Percentiles rank a stretch among this genome's conserved stretches.
Evolutionary conservation across 2,113 vertebrate genomes (phyloP).

Genomic region (Callithrix jacchus): DNA sequence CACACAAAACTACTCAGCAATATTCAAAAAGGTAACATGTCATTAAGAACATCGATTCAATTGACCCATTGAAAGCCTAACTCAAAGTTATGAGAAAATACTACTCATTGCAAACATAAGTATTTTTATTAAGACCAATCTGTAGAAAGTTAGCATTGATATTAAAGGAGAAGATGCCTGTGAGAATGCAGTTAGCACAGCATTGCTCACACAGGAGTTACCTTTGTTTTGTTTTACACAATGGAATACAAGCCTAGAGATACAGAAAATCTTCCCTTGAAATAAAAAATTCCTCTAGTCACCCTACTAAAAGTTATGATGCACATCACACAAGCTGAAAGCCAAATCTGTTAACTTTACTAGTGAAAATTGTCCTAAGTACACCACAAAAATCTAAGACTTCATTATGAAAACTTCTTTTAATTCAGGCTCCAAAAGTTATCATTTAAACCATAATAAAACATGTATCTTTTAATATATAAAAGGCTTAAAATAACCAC

Average conservation of each 20-base stretch:
- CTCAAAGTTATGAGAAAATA: not conserved
- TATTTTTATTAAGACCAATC: not conserved
- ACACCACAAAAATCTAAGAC: not conserved
- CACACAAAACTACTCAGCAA: constrained; percentile 24
- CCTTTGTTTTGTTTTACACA: not conserved
- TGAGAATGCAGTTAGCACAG: not conserved
- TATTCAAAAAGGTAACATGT: not conserved
- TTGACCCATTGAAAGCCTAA: not conserved
- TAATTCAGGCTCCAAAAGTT: constrained; percentile 14
- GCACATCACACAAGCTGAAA: not conserved
- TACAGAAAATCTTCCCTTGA: not conserved
- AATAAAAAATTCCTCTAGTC: not conserved
- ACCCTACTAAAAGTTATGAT: not conserved
- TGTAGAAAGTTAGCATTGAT: not conserved
- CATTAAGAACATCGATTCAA: not conserved
- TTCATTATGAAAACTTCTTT: constrained; percentile 26
- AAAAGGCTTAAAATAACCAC: constrained; percentile 35
- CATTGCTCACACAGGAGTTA: not conserved
- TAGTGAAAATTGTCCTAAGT: not conserved
- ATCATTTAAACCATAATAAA: not conserved
- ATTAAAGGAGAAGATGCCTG: not conserved
- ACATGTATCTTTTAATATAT: not conserved
- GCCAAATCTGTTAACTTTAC: not conserved
- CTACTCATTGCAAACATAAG: not conserved
- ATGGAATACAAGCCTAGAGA: not conserved